phyloP scores from a whole-genome alignment of 2,113 vertebrate species.

The Pygoscelis antarcticus region DNA sequence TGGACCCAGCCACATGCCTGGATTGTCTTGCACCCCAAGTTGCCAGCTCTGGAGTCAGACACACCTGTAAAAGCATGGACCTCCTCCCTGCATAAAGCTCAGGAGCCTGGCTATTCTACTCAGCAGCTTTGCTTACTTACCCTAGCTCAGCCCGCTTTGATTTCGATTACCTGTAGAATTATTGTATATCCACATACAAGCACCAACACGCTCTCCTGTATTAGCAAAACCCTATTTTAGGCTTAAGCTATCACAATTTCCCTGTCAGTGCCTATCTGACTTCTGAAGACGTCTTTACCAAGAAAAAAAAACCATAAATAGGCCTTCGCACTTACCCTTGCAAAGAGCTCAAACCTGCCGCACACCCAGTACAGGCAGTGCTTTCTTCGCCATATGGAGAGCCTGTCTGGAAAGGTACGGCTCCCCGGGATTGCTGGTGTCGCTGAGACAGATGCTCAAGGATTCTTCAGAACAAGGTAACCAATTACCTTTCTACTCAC shows the following conservation, averaged over 20 bases:
- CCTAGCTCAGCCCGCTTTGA: not conserved
- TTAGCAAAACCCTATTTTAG: not conserved
- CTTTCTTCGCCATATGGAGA: accelerated
- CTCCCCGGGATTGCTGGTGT: not conserved
- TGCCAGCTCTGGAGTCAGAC: not conserved
- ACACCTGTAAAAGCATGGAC: not conserved
- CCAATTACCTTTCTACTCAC: not conserved
- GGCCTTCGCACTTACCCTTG: not conserved
- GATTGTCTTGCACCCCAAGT: not conserved
- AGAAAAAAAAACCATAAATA: not conserved
- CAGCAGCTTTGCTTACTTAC: not conserved
- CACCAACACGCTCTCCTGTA: accelerated
- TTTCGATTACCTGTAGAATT: not conserved
- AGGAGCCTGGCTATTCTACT: not conserved
- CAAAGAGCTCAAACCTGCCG: not conserved
- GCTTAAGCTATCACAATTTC: not conserved
- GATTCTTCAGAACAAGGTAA: not conserved
- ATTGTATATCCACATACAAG: not conserved
- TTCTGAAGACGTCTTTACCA: not conserved
- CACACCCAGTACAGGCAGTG: not conserved
- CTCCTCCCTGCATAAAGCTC: not conserved
- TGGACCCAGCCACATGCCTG: not conserved
- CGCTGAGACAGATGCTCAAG: not conserved
- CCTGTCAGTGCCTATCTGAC: not conserved
- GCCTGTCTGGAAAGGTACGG: not conserved